Evolutionary conservation across 2,113 vertebrate species (phyloP), one percentile per base, ranked within the genome.

Genomic region (Excalfactoria chinensis): DNA sequence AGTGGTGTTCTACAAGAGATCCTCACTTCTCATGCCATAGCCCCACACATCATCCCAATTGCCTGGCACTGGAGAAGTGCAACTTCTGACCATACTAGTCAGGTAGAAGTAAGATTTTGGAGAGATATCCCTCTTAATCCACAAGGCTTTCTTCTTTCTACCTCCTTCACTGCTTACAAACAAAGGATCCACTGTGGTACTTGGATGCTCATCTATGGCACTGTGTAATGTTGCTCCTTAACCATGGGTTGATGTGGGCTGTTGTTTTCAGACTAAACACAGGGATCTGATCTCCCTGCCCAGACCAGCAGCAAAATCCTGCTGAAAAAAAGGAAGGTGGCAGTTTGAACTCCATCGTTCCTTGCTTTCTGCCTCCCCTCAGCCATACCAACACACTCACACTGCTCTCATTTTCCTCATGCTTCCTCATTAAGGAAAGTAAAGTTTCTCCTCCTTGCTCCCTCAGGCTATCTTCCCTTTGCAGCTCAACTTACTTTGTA

Each of bases 381-480:
- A 58, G 32, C 55, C 7, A 5, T 34, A 71, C 5, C 2, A 9
- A n/a, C 26, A 4, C 51, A 14, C 25, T 37, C 64, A 49, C 20
- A 64, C 13, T 44, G 6, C 48, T 67, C 18, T 73, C 6, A 28
- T 79, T 90, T 89, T 79, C 55, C 80, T 76, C 51, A 55, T 60
- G 17, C 20, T 76, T 83, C 56, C 20, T 89, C 46, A 85, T 88
- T 95, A 94, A 73, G 87, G 75, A 71, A 83, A 79, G 68, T 34
- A 51, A 56, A 84, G 32, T 73, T 94, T 79, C 46, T 79, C 26
- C 66, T 92, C 72, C 59, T 46, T 0, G 0, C 18, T 89, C 86
- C 78, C 86, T 18, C 37, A 83, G 48, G 75, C 78, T 90, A 83
- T 91, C 79, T 92, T 89, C 70, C 37, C 43, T 92, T 80, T 77